These are phyloP conservation scores for Philaenus spumarius DNA, from an alignment of 1,140 invertebrate species.

Conservation along the genomic window DNA sequence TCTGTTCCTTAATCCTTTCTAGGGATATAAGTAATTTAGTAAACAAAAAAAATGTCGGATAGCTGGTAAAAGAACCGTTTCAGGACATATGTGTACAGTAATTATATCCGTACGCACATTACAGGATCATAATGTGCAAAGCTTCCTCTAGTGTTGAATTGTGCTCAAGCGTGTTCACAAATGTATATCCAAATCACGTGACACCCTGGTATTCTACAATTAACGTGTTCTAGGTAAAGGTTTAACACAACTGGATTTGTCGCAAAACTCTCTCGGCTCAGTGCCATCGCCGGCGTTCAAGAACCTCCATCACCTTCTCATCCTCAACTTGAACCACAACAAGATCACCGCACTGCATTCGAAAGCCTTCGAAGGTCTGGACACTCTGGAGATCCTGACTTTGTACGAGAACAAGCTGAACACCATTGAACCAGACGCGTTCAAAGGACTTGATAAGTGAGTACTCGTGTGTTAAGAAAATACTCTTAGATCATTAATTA, in stretches of 20 bases:
- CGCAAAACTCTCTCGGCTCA: slow-evolving; percentile 64
- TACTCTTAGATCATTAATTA: too few relatives aligned
- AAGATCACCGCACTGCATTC: slow-evolving; percentile 67
- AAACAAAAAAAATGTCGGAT: too few relatives aligned
- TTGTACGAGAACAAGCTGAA: slow-evolving; percentile 82
- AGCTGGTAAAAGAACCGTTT: too few relatives aligned
- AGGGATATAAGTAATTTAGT: too few relatives aligned
- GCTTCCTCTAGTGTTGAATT: too few relatives aligned
- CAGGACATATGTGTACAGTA: too few relatives aligned
- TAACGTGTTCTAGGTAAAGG: slow-evolving; percentile 55
- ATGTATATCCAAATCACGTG: too few relatives aligned
- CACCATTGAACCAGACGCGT: slow-evolving; percentile 68
- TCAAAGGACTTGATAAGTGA: slow-evolving; percentile 79
- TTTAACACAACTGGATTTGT: slow-evolving; percentile 74
- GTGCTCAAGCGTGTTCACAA: too few relatives aligned
- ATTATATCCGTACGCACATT: too few relatives aligned
- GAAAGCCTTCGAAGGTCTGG: slow-evolving; percentile 73
- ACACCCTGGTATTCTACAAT: background rate
- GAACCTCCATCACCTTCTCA: slow-evolving; percentile 71
- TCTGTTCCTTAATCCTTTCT: too few relatives aligned
- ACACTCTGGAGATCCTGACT: slow-evolving; percentile 78
- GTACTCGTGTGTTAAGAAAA: too few relatives aligned
- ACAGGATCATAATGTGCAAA: too few relatives aligned
- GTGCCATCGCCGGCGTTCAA: slow-evolving; percentile 75
- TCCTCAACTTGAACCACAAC: slow-evolving; percentile 86